Percentiles rank a stretch among this genome's conserved stretches.
Conservation (phyloP, 2,888 invertebrate species). For the Pristionchus exspectatus region DNA sequence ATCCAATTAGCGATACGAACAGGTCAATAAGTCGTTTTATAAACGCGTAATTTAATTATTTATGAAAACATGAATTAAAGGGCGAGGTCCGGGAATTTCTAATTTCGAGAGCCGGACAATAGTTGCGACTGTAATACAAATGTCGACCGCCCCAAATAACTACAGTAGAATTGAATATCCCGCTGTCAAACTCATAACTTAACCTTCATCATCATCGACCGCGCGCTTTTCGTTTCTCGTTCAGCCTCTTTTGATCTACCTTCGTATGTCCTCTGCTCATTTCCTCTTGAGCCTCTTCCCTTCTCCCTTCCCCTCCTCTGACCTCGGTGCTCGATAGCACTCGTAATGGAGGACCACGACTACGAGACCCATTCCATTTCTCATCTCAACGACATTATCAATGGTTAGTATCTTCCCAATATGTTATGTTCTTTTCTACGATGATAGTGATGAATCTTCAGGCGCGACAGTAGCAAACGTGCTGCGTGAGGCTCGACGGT, state of each 20-base stretch:
- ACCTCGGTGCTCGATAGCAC: background rate
- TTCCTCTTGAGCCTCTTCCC: background rate
- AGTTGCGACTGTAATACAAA: too few relatives aligned
- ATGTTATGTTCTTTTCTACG: background rate
- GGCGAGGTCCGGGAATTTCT: background rate
- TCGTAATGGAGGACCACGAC: background rate
- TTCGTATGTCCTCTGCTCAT: background rate
- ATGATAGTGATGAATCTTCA: background rate
- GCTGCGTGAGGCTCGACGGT: background rate
- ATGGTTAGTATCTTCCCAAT: background rate
- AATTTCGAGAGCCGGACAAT: background rate
- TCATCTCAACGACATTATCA: background rate
- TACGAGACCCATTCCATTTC: background rate
- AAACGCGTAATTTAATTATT: background rate
- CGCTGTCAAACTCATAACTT: background rate
- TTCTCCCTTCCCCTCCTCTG: background rate
- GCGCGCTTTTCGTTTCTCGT: background rate
- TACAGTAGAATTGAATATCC: background rate
- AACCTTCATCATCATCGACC: background rate
- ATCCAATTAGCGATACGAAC: background rate
- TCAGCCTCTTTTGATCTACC: background rate
- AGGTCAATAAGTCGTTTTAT: background rate
- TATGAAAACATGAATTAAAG: background rate
- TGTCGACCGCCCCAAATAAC: too few relatives aligned
- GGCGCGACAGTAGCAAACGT: background rate